Base-by-base conservation (phyloP, 2,888 invertebrate genomes). In the Acanthosepion lycidas region DNA sequence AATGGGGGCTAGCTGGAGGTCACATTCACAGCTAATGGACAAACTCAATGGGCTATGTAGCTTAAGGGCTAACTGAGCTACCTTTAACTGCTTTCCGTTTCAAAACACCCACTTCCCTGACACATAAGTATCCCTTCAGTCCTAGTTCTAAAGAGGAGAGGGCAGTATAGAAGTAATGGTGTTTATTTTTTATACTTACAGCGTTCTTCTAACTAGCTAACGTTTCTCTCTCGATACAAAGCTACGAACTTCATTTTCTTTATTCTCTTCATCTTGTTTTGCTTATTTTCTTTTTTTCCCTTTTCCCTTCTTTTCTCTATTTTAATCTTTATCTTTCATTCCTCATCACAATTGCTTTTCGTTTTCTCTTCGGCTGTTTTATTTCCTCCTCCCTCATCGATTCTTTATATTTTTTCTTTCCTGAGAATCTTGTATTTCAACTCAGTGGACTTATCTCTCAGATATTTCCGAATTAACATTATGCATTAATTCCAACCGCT, bases 1-100 rank as follows among this genome's bases (percentile, higher is more conserved):
- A 78, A 78, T 78, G n/a, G 78, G 78, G 78, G 78, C 78, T 78
- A 78, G 78, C 78, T 78, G n/a, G 78, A 78, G 78, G 78, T 78
- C 78, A 78, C 78, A 78, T 78, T 78, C 78, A n/a, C 78, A 78
- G 78, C 78, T 78, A 78, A 78, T 78, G 78, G 78, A 78, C 78
- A 33, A 78, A 78, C 78, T 78, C 78, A 78, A 78, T 78, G 78
- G 78, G 78, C 78, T 78, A 33, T 78, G 78, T 78, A 78, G 78
- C 78, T 78, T 78, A 78, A n/a, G 78, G n/a, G n/a, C 1, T 78
- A 78, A 28, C 78, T 26, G 78, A 28, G n/a, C 78, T 78, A 78
- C 78, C 78, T n/a, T 78, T 78, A 33, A 78, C 78, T 78, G 78
- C 78, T 78, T 33, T 78, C 78, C n/a, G n/a, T 78, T n/a, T 78